These are phyloP conservation scores for Cantharis flavilabris DNA, from an alignment of 2,888 invertebrate species.

Conservation along the genomic window DNA sequence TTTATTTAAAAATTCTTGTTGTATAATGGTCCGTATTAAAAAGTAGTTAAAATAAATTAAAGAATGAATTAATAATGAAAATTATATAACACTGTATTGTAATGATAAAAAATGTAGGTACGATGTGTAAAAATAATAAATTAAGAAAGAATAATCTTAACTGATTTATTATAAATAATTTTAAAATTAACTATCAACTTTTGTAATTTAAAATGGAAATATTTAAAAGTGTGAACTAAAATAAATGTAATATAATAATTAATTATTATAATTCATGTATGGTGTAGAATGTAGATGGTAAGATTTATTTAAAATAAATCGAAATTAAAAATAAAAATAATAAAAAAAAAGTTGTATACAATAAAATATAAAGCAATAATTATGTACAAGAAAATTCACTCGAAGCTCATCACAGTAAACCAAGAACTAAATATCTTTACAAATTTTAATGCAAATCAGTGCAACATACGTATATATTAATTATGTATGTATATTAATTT, in stretches of 20 bases:
- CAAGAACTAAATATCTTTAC: conserved; percentile 50
- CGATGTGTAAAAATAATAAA: background rate
- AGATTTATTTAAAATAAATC: conserved; percentile 50
- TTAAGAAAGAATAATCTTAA: background rate
- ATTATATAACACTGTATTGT: background rate
- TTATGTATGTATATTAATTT: conserved; percentile 34
- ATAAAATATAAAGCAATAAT: conserved; percentile 49
- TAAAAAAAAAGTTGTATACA: conserved; percentile 41
- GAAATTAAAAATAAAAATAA: conserved; percentile 39
- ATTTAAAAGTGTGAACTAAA: conserved; percentile 32
- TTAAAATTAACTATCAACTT: background rate
- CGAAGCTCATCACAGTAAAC: conserved; percentile 57
- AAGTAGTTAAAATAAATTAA: background rate
- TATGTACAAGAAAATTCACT: conserved; percentile 55
- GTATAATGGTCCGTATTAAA: background rate
- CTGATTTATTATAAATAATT: background rate
- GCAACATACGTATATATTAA: conserved; percentile 19
- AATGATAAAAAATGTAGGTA: background rate
- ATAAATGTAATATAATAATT: conserved; percentile 51
- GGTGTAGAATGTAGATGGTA: conserved; percentile 46
- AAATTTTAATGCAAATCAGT: conserved; percentile 26
- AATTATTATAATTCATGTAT: conserved; percentile 52
- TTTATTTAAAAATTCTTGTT: background rate
- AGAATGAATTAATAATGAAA: background rate
- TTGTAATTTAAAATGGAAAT: background rate